Evolutionary conservation across 2,888 invertebrate species (phyloP), one percentile per base, ranked within the genome.

Genomic region (Drosophila aldrichi): DNA sequence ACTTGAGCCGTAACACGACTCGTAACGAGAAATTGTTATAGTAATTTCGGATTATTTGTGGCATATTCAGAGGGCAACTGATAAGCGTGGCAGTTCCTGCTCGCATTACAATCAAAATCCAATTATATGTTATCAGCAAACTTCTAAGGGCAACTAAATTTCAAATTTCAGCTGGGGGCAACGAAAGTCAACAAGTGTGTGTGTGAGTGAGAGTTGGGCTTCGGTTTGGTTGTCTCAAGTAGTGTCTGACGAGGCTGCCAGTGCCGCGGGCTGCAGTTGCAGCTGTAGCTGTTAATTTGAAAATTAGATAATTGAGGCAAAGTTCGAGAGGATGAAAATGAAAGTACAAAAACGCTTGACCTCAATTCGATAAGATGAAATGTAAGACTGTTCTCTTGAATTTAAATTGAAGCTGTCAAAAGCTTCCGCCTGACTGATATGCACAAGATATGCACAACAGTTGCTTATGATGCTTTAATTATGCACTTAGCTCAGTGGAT

Each of bases 281-380:
- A 77, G 79, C 82, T 85, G 82, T 85, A 77, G 79, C 82, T 85
- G 82, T 85, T 85, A 85, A 83, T 85, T 82, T 81, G 79, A 85
- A 82, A 85, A 82, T 85, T 79, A 82, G 77, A 84, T 82, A 82
- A 84, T 84, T 84, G 78, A 73, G 72, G 66, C 63, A 63, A 29
- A 59, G 34, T 48, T 73, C 25, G 44, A 72, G 68, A n/a, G n/a
- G n/a, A 61, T 72, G 76, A 78, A 80, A 79, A 76, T 55, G 64
- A 70, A 78, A 72, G 51, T 65, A 56, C 18, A 64, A 49, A 9
- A 78, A 68, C 74, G 65, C 74, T 83, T 83, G 81, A 81, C 81
- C 78, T 58, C 52, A 73, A 73, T 79, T 69, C 57, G 29, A 48
- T 44, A 57, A 75, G 60, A 25, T 29, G 41, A 70, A 59, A 40